Conservation (phyloP, 2,113 vertebrate species). For the Dicrurus megarhynchus region DNA sequence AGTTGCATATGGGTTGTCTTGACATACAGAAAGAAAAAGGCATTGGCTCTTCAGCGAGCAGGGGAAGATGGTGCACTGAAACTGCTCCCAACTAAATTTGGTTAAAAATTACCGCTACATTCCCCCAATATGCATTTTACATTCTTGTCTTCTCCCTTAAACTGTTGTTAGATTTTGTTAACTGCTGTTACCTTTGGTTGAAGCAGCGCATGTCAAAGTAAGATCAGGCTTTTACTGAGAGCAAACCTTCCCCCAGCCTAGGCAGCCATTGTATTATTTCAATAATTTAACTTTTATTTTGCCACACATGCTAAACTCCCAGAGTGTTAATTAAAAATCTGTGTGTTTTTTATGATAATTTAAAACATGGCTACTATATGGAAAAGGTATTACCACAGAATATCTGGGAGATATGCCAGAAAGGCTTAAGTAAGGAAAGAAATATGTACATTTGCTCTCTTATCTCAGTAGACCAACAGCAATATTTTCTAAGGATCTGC, state of each 20-base stretch:
- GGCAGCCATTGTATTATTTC: not conserved
- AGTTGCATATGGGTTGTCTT: not conserved
- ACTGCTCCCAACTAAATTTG: not conserved
- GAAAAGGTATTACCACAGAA: not conserved
- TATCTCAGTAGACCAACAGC: not conserved
- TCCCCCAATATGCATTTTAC: not conserved
- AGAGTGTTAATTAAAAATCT: not conserved
- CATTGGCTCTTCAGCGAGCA: not conserved
- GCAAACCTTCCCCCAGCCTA: not conserved
- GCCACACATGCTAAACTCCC: accelerated
- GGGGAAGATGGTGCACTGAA: not conserved
- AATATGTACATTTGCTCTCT: not conserved
- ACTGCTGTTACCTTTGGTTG: not conserved
- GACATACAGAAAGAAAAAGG: not conserved
- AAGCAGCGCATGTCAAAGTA: not conserved
- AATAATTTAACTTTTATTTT: not conserved
- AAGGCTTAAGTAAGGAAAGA: not conserved
- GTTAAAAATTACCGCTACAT: not conserved
- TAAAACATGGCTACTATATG: not conserved
- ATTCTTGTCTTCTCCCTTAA: not conserved
- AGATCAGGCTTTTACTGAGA: not conserved
- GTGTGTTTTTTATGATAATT: not conserved
- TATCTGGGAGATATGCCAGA: not conserved
- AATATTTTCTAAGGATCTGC: not conserved
- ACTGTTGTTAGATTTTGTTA: not conserved